Evolutionary conservation across 2,113 vertebrate genomes (phyloP).

Genomic region (Trochalopteron elliotii): DNA sequence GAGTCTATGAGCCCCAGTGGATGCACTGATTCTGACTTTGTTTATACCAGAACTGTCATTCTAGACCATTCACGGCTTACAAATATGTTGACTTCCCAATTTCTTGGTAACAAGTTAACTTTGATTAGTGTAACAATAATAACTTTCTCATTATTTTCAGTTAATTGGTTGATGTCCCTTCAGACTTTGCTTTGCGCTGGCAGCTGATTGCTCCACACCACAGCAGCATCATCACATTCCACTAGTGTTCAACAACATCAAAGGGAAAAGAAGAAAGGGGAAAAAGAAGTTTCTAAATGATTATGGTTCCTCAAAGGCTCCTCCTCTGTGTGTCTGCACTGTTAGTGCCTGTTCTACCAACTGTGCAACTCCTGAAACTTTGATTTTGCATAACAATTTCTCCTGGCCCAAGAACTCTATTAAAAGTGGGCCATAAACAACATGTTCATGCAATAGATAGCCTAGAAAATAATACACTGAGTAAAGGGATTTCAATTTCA

Average conservation of each 20-base stretch:
- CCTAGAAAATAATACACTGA: background rate
- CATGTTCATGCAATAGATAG: background rate
- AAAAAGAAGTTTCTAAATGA: background rate
- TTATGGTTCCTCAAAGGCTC: background rate
- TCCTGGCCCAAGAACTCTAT: background rate
- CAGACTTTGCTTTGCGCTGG: background rate
- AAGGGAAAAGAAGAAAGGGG: background rate
- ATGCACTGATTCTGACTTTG: background rate
- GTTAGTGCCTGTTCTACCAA: background rate
- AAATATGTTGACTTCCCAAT: background rate
- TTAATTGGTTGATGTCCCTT: conserved; percentile 35
- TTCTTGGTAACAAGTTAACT: background rate
- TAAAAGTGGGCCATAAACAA: background rate
- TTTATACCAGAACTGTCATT: background rate
- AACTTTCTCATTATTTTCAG: conserved; percentile 27
- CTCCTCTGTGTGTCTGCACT: background rate
- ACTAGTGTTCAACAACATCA: background rate
- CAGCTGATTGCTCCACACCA: background rate
- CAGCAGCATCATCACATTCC: background rate
- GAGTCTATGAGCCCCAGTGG: background rate
- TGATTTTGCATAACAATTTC: background rate
- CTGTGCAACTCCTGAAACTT: background rate
- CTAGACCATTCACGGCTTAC: background rate
- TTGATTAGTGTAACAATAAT: background rate
- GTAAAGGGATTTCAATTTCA: background rate